These are phyloP conservation scores for Koerneria pararmatus DNA, from an alignment of 2,888 invertebrate species.

Conservation along the genomic window DNA sequence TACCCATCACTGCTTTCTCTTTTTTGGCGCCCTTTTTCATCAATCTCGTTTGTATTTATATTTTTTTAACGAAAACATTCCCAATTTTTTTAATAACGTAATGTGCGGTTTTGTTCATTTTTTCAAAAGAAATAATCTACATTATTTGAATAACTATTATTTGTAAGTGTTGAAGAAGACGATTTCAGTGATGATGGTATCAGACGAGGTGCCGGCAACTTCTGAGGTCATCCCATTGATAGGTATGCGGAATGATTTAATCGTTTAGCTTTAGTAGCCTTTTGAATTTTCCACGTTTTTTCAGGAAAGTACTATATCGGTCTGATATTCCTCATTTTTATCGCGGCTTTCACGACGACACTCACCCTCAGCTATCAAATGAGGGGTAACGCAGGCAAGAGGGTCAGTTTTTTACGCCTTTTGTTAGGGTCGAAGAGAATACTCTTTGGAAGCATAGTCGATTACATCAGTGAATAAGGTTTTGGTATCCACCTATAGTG, in stretches of 20 bases:
- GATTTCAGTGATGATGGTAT: constrained; percentile 53
- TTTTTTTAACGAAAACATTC: too few species aligned
- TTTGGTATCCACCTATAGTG: not conserved
- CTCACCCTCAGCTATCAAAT: constrained; percentile 53
- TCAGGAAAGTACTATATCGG: constrained; percentile 53
- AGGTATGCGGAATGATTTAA: constrained; percentile 27
- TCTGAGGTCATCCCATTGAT: constrained; percentile 56
- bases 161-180: too few species aligned
- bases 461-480: too few species aligned
- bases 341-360: constrained; percentile 54
- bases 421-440: not conserved
- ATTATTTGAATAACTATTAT: too few species aligned
- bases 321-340: constrained; percentile 53
- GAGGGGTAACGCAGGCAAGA: constrained; percentile 49
- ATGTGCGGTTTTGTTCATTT: too few species aligned
- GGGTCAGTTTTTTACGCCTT: constrained; percentile 37
- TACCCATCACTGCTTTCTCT: too few species aligned
- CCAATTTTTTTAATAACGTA: too few species aligned
- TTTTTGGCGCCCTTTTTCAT: too few species aligned
- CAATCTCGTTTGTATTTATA: too few species aligned
- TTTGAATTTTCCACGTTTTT: not conserved
- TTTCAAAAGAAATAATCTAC: too few species aligned
- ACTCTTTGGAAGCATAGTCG: not conserved
- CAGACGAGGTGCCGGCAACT: constrained; percentile 54
- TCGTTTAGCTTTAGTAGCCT: not conserved